Evolutionary conservation across 1,140 invertebrate genomes (phyloP).

Genomic region (Trinorchestia longiramus): DNA sequence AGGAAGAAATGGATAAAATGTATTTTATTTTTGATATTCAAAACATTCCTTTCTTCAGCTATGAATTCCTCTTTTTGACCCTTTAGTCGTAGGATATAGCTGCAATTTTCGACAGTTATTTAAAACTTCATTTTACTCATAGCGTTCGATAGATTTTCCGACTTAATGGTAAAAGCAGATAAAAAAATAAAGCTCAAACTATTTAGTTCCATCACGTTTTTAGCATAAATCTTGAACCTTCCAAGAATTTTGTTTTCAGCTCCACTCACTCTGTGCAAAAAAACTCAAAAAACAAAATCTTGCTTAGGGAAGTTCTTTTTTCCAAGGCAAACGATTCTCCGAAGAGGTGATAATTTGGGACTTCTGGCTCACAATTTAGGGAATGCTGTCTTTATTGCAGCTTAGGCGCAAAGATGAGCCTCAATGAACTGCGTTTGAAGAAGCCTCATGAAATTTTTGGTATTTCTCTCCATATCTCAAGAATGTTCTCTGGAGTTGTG

Average conservation of each 20-base stretch:
- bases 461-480: conserved; percentile 26
- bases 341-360: conserved; percentile 53
- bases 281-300: neutral
- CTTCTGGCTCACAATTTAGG: conserved; percentile 46
- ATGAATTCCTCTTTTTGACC: too few relatives aligned
- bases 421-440: neutral
- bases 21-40: too few relatives aligned
- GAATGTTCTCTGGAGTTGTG: neutral
- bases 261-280: neutral
- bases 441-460: conserved; percentile 25
- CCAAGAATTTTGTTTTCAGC: neutral
- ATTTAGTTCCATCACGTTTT: neutral
- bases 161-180: neutral
- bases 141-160: too few relatives aligned
- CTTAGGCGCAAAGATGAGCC: conserved; percentile 32
- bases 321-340: conserved; percentile 31
- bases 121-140: too few relatives aligned
- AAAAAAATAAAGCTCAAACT: neutral
- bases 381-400: conserved; percentile 37
- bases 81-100: too few relatives aligned
- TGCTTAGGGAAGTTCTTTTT: conserved; percentile 2
- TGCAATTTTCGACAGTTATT: too few relatives aligned
- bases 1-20: too few relatives aligned
- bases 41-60: too few relatives aligned
- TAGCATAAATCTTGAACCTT: neutral